phyloP scores from a whole-genome alignment of 2,113 vertebrate genomes.

The Natator depressus region DNA sequence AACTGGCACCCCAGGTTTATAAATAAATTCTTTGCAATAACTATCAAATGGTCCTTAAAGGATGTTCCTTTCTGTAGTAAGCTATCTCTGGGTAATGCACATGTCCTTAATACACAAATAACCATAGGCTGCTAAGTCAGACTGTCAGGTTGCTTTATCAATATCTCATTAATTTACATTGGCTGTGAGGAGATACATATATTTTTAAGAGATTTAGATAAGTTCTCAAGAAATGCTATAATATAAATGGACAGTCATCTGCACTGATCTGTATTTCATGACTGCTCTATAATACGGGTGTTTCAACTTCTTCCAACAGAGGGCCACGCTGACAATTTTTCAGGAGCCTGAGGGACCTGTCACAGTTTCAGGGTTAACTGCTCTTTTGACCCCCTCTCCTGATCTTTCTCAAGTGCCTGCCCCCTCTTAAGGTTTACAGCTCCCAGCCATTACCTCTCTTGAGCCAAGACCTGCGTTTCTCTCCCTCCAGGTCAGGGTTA shows the following conservation, averaged over 20 bases:
- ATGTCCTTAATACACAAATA: neutral
- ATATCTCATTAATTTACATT: conserved; percentile 47
- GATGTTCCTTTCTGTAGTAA: conserved; percentile 46
- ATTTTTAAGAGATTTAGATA: neutral
- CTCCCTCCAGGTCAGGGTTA: neutral
- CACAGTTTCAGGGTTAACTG: neutral
- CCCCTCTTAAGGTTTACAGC: neutral
- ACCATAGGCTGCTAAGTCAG: neutral
- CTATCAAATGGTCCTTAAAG: conserved; percentile 58
- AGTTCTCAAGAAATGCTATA: neutral
- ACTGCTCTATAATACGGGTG: fast-evolving
- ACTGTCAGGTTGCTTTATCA: conserved; percentile 38
- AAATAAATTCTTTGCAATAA: conserved; percentile 58
- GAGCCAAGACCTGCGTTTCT: neutral
- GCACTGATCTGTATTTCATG: neutral
- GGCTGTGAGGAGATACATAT: neutral
- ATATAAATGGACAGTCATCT: neutral
- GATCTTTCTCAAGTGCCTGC: neutral
- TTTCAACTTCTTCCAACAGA: neutral
- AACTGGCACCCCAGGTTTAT: conserved; percentile 15
- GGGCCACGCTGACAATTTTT: fast-evolving
- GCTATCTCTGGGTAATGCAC: conserved; percentile 26
- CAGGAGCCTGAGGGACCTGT: neutral
- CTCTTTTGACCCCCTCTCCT: neutral
- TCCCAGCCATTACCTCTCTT: neutral